These are phyloP conservation scores for Calosoma granatense DNA, from an alignment of 1,140 invertebrate species.

Conservation along the genomic window DNA sequence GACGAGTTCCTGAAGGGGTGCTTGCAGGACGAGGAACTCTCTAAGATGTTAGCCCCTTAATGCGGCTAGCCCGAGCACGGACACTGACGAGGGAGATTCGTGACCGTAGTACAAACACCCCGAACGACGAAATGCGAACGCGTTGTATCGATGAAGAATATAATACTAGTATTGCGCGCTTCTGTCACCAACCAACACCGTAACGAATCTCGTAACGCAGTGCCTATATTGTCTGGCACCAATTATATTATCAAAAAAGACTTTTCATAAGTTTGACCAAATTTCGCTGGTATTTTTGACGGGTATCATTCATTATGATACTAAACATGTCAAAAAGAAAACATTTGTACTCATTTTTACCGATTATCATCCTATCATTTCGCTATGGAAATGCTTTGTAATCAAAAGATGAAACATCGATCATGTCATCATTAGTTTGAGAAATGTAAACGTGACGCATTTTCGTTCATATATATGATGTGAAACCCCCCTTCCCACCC, in stretches of 20 bases:
- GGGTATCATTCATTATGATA: constrained; percentile 1
- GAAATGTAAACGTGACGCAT: neutral
- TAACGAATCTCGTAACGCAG: neutral
- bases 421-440: neutral
- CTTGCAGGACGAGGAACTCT: constrained; percentile 93
- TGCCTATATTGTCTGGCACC: neutral
- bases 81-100: constrained; percentile 13
- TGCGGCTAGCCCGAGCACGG: constrained; percentile 24
- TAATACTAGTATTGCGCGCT: neutral
- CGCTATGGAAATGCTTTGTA: neutral
- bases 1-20: constrained; percentile 99
- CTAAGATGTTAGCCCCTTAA: constrained; percentile 91
- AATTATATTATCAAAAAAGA: neutral
- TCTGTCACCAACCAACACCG: neutral
- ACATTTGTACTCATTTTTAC: neutral
- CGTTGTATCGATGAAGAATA: neutral
- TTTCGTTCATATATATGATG: too few relatives aligned
- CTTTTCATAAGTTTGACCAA: neutral
- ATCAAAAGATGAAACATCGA: constrained; percentile 6
- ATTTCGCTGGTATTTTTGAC: constrained; percentile 1
- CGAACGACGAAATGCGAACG: neutral
- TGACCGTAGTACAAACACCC: constrained; percentile 14
- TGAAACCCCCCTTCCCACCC: too few relatives aligned
- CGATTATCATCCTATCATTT: neutral
- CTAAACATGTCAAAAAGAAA: neutral